These are phyloP conservation scores for Sarcophaga rosellei DNA, from an alignment of 2,888 invertebrate genomes.

Conservation along the genomic window DNA sequence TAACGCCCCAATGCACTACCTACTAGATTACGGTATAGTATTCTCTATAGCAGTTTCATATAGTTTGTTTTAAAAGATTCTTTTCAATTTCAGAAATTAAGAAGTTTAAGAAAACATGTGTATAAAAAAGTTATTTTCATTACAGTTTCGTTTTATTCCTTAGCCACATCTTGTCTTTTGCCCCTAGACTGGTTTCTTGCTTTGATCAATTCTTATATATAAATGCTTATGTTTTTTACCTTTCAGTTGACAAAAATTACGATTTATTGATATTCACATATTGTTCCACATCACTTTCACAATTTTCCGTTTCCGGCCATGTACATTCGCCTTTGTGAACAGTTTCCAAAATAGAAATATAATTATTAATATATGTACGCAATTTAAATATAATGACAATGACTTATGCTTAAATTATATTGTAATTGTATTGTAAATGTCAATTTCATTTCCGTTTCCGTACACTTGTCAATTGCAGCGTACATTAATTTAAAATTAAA, in stretches of 20 bases:
- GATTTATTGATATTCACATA: not conserved
- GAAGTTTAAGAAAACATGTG: no score
- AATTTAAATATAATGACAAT: not conserved
- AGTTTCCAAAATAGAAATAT: not conserved
- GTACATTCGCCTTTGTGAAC: not conserved
- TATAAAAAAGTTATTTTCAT: no score
- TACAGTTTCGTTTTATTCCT: no score
- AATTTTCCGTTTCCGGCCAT: not conserved
- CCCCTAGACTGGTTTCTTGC: no score
- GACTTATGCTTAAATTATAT: not conserved
- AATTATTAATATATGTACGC: not conserved
- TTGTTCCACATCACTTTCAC: not conserved
- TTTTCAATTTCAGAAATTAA: no score
- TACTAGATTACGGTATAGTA: no score
- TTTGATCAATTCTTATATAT: no score
- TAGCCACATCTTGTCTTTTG: no score
- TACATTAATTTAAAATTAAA: not conserved
- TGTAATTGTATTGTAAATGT: not conserved
- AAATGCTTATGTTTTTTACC: no score
- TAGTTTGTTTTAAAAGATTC: no score
- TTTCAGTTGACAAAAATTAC: not conserved
- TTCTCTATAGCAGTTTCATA: no score
- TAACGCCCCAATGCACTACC: no score
- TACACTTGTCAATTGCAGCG: not conserved
- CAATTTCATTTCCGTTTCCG: constrained; percentile 22